A percentile compares a stretch with the other conserved stretches of the same genome.
These are phyloP conservation scores for Lasiurus borealis DNA, from an alignment of 2,113 vertebrate species.

Conservation along the genomic window DNA sequence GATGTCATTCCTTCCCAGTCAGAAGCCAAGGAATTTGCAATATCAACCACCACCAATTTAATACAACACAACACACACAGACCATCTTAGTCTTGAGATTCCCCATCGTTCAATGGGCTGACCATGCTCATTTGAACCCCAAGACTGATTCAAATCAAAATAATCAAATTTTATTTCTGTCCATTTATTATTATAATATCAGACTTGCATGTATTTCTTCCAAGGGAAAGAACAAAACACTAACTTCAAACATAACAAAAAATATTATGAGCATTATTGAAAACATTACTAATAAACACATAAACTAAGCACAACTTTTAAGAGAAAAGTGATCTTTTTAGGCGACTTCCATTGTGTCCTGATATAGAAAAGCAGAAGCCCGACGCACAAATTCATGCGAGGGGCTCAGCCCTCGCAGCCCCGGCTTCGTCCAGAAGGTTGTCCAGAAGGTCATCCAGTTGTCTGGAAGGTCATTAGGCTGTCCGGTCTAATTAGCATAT, in stretches of 20 bases:
- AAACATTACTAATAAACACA: background rate
- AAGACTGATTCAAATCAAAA: background rate
- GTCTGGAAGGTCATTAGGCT: no score
- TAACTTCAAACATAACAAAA: conserved; percentile 43
- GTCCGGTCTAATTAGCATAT: no score
- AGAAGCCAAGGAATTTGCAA: conserved; percentile 18
- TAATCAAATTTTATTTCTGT: conserved; percentile 39
- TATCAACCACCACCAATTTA: conserved; percentile 30
- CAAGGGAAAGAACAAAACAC: conserved; percentile 44
- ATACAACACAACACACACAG: conserved; percentile 32
- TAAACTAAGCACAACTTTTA: conserved; percentile 7
- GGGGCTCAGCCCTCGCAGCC: no score
- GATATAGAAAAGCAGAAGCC: conserved; percentile 15
- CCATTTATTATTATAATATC: conserved; percentile 23
- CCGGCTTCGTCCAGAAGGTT: no score
- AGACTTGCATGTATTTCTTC: background rate
- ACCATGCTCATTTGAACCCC: background rate
- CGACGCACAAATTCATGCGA: no score
- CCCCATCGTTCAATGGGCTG: background rate
- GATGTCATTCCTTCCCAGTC: background rate
- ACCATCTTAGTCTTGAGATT: background rate
- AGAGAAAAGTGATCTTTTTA: conserved; percentile 30
- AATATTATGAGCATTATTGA: background rate
- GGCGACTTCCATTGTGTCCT: conserved; percentile 17
- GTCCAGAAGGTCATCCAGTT: no score